These are phyloP conservation scores for Zosterops borbonicus DNA, from an alignment of 2,113 vertebrate species.

Conservation along the genomic window DNA sequence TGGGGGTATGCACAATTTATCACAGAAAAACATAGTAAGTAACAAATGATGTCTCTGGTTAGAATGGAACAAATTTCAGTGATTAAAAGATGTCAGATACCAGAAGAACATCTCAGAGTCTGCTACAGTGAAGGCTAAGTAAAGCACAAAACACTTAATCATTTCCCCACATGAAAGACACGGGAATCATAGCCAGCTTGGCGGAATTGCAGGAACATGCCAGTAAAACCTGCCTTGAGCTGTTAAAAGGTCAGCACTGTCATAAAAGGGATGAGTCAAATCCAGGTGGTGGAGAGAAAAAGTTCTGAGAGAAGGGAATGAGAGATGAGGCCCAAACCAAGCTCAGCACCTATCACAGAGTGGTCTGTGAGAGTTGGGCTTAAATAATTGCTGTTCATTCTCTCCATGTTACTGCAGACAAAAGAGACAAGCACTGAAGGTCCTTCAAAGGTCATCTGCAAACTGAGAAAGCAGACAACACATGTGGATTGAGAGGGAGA, in stretches of 20 bases:
- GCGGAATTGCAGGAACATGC: not conserved
- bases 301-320: not conserved
- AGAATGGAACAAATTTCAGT: not conserved
- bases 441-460: not conserved
- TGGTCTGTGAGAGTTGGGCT: not conserved
- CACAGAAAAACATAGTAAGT: not conserved
- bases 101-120: not conserved
- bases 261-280: slow-evolving; percentile 1
- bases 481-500: not conserved
- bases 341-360: not conserved
- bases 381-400: not conserved
- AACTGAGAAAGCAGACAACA: not conserved
- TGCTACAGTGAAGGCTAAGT: not conserved
- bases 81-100: not conserved
- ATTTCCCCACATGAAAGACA: not conserved
- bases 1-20: not conserved
- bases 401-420: not conserved
- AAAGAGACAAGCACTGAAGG: slow-evolving; percentile 7
- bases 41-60: not conserved
- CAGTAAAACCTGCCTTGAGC: not conserved
- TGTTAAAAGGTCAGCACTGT: not conserved
- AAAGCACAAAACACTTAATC: not conserved
- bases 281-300: not conserved
- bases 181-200: not conserved
- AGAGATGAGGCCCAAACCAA: not conserved